These are phyloP conservation scores for Drosophila ananassae DNA, from an alignment of 1,140 invertebrate genomes.

Conservation along the genomic window DNA sequence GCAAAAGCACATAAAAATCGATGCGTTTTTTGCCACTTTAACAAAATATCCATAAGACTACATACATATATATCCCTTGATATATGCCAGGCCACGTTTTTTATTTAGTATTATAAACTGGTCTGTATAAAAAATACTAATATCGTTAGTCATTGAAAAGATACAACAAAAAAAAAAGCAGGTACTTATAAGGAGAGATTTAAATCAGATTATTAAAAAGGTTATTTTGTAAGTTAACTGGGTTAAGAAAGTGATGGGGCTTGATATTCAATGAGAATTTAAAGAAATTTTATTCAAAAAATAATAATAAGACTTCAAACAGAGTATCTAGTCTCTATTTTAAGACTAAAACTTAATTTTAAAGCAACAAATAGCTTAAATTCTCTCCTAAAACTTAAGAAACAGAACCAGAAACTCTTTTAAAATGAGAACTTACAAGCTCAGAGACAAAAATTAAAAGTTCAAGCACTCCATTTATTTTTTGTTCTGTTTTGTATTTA, in stretches of 20 bases:
- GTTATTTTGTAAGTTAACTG: background rate
- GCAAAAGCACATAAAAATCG: constrained; percentile 47
- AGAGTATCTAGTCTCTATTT: background rate
- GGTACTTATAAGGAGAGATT: background rate
- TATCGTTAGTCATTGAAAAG: background rate
- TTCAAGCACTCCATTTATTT: constrained; percentile 64
- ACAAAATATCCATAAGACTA: constrained; percentile 24
- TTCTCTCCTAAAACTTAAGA: constrained; percentile 3
- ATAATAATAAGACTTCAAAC: no score
- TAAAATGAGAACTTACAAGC: constrained; percentile 56
- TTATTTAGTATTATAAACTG: constrained; percentile 3
- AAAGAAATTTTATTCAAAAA: no score
- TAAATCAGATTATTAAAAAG: background rate
- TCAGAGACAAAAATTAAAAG: constrained; percentile 47
- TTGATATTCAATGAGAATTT: no score
- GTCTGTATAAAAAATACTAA: background rate
- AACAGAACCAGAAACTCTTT: constrained; percentile 6
- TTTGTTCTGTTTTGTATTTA: constrained; percentile 20
- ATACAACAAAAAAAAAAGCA: background rate
- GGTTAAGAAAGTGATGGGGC: background rate
- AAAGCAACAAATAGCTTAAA: background rate
- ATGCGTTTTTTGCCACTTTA: constrained; percentile 63
- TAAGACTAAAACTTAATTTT: background rate
- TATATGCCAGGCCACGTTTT: constrained; percentile 13
- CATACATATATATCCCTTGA: constrained; percentile 2